Percentiles rank a stretch among this genome's conserved stretches.
Conservation (phyloP, 2,888 invertebrate species). For the Clepsis dumicolana region DNA sequence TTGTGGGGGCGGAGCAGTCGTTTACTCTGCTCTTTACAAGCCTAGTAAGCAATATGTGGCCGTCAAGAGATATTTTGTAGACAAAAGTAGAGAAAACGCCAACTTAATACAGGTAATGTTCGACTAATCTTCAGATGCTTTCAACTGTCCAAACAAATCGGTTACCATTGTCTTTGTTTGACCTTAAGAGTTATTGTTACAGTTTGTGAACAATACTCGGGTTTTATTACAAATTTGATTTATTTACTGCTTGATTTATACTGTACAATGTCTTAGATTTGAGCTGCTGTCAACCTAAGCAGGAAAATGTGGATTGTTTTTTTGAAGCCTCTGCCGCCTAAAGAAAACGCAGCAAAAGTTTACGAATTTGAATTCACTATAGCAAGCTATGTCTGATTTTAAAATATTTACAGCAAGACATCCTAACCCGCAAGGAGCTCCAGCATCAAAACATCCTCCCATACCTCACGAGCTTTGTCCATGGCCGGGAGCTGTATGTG, state of each 20-base stretch:
- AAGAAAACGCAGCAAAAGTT: too few relatives aligned
- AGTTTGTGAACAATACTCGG: not conserved
- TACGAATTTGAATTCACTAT: too few relatives aligned
- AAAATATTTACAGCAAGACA: conserved; percentile 90
- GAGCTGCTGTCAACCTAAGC: not conserved
- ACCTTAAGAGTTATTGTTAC: not conserved
- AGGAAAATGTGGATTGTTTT: not conserved
- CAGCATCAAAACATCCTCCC: conserved; percentile 93
- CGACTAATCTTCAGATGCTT: not conserved
- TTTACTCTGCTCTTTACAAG: conserved; percentile 89
- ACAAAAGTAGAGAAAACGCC: conserved; percentile 88
- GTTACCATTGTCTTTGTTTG: not conserved
- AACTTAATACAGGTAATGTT: conserved; percentile 83
- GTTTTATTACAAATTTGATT: not conserved
- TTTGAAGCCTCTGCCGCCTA: not conserved
- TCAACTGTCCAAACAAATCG: not conserved
- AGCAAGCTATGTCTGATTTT: not conserved
- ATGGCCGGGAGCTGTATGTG: conserved; percentile 91
- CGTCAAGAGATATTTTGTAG: conserved; percentile 91
- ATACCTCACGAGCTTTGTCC: conserved; percentile 91
- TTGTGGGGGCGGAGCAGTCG: conserved; percentile 89
- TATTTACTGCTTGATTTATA: not conserved
- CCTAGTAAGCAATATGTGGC: conserved; percentile 89
- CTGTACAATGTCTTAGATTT: not conserved
- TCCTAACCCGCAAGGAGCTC: conserved; percentile 91